phyloP scores from a whole-genome alignment of 2,888 invertebrate species.

The Lysandra bellargus region DNA sequence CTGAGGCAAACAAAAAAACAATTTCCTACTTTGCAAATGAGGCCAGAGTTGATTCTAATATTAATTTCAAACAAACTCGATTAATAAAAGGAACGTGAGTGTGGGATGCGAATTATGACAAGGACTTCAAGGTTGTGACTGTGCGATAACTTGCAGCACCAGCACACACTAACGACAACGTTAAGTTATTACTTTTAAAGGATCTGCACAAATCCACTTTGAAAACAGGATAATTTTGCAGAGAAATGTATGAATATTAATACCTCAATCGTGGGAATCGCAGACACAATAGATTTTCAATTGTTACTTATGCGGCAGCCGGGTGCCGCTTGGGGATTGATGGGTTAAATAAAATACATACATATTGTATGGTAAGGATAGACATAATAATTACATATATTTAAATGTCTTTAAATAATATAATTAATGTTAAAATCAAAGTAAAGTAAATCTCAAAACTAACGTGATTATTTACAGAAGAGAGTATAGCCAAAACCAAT shows the following conservation, averaged over 20 bases:
- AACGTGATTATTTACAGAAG: too few species aligned
- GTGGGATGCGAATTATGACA: conserved; percentile 67
- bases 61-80: conserved; percentile 26
- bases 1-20: background rate
- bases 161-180: conserved; percentile 37
- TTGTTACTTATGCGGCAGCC: too few species aligned
- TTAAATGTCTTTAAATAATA: too few species aligned
- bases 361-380: too few species aligned
- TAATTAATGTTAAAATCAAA: too few species aligned
- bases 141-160: conserved; percentile 58
- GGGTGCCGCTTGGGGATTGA: too few species aligned
- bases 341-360: too few species aligned
- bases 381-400: too few species aligned
- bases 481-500: background rate
- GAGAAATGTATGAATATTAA: background rate
- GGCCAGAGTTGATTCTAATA: background rate
- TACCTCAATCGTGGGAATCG: too few species aligned
- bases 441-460: too few species aligned
- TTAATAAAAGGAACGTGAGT: conserved; percentile 46
- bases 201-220: background rate
- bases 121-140: conserved; percentile 60
- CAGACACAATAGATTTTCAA: too few species aligned
- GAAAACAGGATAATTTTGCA: background rate
- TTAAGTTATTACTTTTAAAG: background rate
- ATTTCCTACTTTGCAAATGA: background rate